Evolutionary conservation across 2,888 invertebrate genomes (phyloP), one percentile per base, ranked within the genome.

Genomic region (Acholoe squamosa): DNA sequence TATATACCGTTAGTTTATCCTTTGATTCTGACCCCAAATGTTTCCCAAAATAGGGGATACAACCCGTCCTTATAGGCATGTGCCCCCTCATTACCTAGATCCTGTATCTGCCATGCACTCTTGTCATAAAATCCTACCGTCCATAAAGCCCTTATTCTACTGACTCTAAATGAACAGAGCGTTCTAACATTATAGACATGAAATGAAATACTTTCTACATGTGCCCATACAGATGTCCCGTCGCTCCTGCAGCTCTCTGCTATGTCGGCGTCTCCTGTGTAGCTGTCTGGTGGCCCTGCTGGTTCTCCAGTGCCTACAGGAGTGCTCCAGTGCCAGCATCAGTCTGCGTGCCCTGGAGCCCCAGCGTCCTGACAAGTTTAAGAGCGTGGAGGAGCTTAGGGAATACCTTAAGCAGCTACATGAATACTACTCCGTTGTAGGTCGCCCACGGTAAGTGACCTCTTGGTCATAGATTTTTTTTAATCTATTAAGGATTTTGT

Each of bases 361-460:
- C 14, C 86, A 10, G 22, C 52, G 86, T 12, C 86, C 86, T 0
- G 86, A 86, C 25, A 22, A 86, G 86, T 86, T 86, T 54, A 86
- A 86, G 56, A 54, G 54, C 25, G 86, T 86, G 54, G 54, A 52
- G 56, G 86, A 86, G 54, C 86, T 86, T n/a, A n/a, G 52, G 16
- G 52, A 86, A 19, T 86, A 86, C 52, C 86, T 86, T 0, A 86
- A 52, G 33, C 52, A 86, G 28, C 54, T 86, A 25, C 86, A 86
- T 28, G 86, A 86, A 54, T 86, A 86, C 56, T 86, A 86, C 86
- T 86, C 86, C 22, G 86, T 86, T 22, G 86, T 86, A 16, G 86
- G 86, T 25, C 86, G 86, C 5, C 86, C 86, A 3, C 19, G 86
- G 86, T 86, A 28, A n/a, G 51, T 43, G 19, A 3, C 51, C 25